Evolutionary conservation across 2,797 vertebrate species (phyloP).

Genomic region (Anguilla anguilla): DNA sequence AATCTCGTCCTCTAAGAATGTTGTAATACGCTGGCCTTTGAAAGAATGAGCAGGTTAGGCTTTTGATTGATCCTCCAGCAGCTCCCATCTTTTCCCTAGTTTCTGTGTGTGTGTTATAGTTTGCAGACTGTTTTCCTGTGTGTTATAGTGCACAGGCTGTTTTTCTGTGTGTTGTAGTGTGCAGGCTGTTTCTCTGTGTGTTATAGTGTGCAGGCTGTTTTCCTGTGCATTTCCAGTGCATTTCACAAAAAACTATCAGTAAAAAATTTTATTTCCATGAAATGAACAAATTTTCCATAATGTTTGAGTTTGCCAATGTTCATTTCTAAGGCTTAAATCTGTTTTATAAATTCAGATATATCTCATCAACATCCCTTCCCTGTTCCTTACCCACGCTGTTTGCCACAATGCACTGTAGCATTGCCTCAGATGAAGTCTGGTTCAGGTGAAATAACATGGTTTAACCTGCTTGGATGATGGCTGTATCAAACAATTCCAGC

Average conservation of each 20-base stretch:
- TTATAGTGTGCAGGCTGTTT: too few species aligned
- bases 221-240: background rate
- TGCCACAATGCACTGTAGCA: background rate
- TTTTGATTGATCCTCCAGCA: background rate
- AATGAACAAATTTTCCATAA: background rate
- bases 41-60: background rate
- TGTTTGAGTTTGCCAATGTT: background rate
- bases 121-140: background rate
- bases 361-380: background rate
- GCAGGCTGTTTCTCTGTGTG: too few species aligned
- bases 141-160: background rate
- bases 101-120: background rate
- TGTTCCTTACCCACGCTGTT: background rate
- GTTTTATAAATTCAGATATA: background rate
- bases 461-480: background rate
- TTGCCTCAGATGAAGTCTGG: background rate
- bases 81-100: background rate
- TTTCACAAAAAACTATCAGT: background rate
- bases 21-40: conserved; percentile 6
- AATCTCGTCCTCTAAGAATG: background rate
- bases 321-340: background rate
- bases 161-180: too few species aligned
- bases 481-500: background rate
- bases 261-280: background rate
- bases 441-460: background rate